phyloP scores from a whole-genome alignment of 2,888 invertebrate species.

The Pseudococcus jackbeardsleyi region DNA sequence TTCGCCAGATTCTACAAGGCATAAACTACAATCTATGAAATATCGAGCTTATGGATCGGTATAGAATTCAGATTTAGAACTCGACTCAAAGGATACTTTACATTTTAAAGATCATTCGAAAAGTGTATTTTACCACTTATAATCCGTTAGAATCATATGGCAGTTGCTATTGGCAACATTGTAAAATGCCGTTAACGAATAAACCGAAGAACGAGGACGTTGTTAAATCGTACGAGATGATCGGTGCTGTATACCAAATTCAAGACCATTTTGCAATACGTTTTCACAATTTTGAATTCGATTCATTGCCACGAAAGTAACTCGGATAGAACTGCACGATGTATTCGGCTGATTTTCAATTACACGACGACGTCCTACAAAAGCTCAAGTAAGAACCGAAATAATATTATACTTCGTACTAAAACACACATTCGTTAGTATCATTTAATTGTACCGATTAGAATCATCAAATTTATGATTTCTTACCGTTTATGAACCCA shows the following conservation, averaged over 20 bases:
- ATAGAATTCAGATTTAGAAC: too few relatives aligned
- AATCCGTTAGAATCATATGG: not conserved
- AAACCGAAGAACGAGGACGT: not conserved
- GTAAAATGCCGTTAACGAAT: conserved; percentile 51
- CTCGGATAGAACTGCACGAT: not conserved
- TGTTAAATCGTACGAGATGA: not conserved
- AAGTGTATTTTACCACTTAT: not conserved
- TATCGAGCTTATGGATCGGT: too few relatives aligned
- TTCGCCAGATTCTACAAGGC: too few relatives aligned
- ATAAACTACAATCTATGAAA: too few relatives aligned
- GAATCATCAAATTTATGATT: not conserved
- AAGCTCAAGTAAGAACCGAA: not conserved
- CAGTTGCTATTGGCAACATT: conserved; percentile 52
- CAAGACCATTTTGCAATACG: not conserved
- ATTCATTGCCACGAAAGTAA: not conserved
- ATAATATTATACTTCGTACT: not conserved
- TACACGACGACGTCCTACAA: too few relatives aligned
- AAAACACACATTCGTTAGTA: not conserved
- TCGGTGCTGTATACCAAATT: not conserved
- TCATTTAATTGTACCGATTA: not conserved
- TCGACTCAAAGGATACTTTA: too few relatives aligned
- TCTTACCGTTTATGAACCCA: conserved; percentile 40
- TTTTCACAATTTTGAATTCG: not conserved
- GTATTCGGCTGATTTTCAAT: not conserved
- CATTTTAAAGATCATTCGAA: not conserved